Evolutionary conservation across 2,113 vertebrate genomes (phyloP), one percentile per base, ranked within the genome.

Genomic region (Albula glossodonta): DNA sequence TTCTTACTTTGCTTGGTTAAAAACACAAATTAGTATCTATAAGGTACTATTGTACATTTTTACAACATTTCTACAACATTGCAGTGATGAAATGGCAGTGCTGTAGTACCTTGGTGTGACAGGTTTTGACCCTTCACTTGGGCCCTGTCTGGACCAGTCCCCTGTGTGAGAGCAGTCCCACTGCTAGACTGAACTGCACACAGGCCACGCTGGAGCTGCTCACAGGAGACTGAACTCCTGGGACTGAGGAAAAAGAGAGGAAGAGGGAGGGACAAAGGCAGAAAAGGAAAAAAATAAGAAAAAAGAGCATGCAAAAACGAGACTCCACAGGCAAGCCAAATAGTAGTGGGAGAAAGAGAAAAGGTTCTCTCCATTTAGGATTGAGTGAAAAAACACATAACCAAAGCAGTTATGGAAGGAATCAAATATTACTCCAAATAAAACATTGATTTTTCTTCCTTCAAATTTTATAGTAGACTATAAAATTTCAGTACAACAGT

Each of bases 241-340:
- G 87, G 91, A 90, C 90, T 88, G 83, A 90, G 88, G 10, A n/a
- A n/a, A 90, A 90, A 88, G 84, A 89, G 88, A 85, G 86, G 70
- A 86, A 86, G 10, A 78, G 82, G 51, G 88, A 86, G 50, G 80
- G 80, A 87, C 81, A 91, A 86, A 87, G 53, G 78, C 2, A 60
- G 17, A 15, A 83, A 78, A 31, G 78, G 50, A 81, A 19, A 74
- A 82, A 83, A 22, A 56, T 78, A 41, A 41, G 31, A 87, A 13
- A 86, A 31, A 79, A 77, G 80, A 48, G 78, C 56, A 60, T 19
- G 74, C 53, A 79, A 52, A 66, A 0, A 66, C 84, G 88, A 85
- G 15, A 31, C 85, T 88, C 31, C 31, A 41, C 31, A 41, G 31
- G 31, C 31, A 41, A 41, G 31, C 31, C 31, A 41, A 80, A 84